phyloP scores from a whole-genome alignment of 1,140 invertebrate genomes.

The Nautilus pompilius region DNA sequence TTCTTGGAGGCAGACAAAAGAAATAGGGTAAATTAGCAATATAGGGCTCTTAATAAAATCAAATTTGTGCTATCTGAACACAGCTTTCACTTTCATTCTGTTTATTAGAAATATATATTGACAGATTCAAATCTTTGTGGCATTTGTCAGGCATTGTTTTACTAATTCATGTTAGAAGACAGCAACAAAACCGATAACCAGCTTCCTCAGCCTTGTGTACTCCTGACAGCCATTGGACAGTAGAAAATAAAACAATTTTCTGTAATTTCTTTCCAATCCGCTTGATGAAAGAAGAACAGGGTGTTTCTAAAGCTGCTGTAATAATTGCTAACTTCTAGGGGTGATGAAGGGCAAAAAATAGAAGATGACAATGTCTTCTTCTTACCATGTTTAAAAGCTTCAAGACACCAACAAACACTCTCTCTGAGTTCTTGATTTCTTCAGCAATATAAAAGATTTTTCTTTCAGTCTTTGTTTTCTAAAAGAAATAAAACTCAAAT shows the following conservation, averaged over 20 bases:
- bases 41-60: too few species aligned
- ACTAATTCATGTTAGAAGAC: too few species aligned
- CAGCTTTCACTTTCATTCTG: too few species aligned
- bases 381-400: constrained; percentile 66
- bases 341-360: neutral
- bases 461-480: constrained; percentile 31
- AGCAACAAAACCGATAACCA: neutral
- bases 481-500: constrained; percentile 11
- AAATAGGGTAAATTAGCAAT: too few species aligned
- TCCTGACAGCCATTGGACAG: too few species aligned
- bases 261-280: neutral
- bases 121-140: too few species aligned
- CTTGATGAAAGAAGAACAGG: neutral
- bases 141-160: too few species aligned
- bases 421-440: constrained; percentile 70
- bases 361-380: neutral
- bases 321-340: too few species aligned
- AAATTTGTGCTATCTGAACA: too few species aligned
- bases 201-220: too few species aligned
- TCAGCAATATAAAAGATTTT: constrained; percentile 62
- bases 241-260: neutral
- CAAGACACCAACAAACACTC: constrained; percentile 68
- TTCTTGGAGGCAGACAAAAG: too few species aligned
- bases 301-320: neutral
- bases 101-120: too few species aligned